These are phyloP conservation scores for Chloroceryle inda DNA, from an alignment of 2,797 vertebrate genomes.

Conservation along the genomic window DNA sequence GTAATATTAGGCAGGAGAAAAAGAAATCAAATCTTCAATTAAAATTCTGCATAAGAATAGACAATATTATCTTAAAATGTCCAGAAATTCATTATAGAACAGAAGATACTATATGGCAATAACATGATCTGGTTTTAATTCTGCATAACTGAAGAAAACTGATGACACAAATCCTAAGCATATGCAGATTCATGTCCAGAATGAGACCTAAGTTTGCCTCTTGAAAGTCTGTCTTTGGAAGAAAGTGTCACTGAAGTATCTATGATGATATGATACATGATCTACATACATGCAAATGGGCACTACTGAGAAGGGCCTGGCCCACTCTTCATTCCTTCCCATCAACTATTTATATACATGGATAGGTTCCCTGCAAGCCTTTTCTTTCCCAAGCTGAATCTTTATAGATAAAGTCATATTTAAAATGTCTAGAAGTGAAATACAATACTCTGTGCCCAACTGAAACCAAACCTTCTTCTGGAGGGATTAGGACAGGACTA, in stretches of 20 bases:
- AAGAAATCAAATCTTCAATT: background rate
- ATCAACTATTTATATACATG: background rate
- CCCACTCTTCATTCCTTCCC: background rate
- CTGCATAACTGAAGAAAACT: background rate
- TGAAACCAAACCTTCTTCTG: background rate
- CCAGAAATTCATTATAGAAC: background rate
- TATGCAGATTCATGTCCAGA: background rate
- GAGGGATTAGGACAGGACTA: background rate
- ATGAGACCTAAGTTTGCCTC: background rate
- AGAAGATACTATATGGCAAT: background rate
- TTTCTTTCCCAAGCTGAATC: background rate
- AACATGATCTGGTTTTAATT: background rate
- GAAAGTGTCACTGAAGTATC: background rate
- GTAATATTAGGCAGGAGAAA: background rate
- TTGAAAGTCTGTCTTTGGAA: background rate
- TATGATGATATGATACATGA: background rate
- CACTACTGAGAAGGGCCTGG: background rate
- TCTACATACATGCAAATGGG: background rate
- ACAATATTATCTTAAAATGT: background rate
- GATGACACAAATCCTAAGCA: background rate
- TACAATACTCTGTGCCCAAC: background rate
- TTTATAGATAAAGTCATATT: background rate
- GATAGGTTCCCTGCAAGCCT: fast-evolving
- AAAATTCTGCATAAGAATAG: background rate
- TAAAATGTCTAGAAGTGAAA: background rate